These are phyloP conservation scores for Crossaster papposus DNA, from an alignment of 53 echinoderm and acorn worm species.

Conservation along the genomic window DNA sequence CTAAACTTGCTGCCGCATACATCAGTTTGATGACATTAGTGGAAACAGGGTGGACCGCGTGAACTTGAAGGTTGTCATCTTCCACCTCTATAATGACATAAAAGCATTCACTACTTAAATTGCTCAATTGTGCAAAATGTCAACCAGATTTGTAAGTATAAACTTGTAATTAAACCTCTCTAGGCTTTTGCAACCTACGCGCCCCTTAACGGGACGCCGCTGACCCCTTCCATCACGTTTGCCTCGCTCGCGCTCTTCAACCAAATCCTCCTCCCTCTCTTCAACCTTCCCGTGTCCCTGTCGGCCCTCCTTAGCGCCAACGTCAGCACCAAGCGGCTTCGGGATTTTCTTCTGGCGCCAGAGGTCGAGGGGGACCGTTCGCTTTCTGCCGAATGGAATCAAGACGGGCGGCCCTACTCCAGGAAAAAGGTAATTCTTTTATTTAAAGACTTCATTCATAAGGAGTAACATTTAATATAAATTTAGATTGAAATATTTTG, in stretches of 20 bases:
- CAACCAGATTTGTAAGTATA: background rate
- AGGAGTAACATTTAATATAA: background rate
- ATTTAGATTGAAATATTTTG: background rate
- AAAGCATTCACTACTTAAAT: no score
- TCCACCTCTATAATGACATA: no score
- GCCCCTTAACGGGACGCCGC: conserved; percentile 63
- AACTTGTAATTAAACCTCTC: background rate
- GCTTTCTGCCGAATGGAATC: background rate
- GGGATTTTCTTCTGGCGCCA: conserved; percentile 72
- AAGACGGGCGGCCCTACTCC: background rate
- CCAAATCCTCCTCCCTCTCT: conserved; percentile 78
- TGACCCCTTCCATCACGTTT: conserved; percentile 92
- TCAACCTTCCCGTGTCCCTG: conserved; percentile 75
- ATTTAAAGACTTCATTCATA: background rate
- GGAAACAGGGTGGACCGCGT: no score
- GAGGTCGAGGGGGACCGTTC: conserved; percentile 75
- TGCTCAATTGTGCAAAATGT: no score
- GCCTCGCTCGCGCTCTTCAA: conserved; percentile 86
- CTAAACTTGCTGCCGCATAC: no score
- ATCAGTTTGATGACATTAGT: no score
- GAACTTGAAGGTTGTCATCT: no score
- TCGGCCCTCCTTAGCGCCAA: conserved; percentile 73
- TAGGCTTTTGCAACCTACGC: conserved; percentile 82
- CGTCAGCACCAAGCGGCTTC: conserved; percentile 80
- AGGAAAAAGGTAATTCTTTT: background rate